These are phyloP conservation scores for Trachurus trachurus DNA, from an alignment of 2,797 vertebrate genomes.

Conservation along the genomic window DNA sequence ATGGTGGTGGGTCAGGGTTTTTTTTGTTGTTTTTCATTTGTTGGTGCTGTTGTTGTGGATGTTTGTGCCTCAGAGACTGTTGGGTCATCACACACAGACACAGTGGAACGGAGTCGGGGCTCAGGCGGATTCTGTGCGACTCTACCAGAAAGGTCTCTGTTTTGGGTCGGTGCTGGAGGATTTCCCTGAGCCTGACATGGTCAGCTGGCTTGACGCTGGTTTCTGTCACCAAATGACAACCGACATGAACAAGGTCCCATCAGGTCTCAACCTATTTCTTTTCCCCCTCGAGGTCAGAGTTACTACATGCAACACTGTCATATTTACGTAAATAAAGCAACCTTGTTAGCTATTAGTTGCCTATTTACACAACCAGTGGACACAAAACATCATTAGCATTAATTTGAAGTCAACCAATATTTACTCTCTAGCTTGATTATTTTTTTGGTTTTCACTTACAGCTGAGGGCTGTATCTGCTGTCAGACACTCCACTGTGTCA, in stretches of 20 bases:
- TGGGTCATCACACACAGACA: constrained; percentile 26
- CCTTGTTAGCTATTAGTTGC: not conserved
- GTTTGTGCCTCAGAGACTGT: constrained; percentile 29
- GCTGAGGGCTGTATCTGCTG: not conserved
- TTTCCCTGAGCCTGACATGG: constrained; percentile 1
- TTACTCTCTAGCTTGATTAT: not conserved
- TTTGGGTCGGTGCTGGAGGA: constrained; percentile 10
- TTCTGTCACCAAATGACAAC: constrained; percentile 5
- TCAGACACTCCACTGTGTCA: not conserved
- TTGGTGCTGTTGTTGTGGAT: constrained; percentile 38
- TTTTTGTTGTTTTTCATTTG: constrained; percentile 29
- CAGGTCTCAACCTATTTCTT: not conserved
- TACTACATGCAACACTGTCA: not conserved
- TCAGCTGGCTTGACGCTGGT: not conserved
- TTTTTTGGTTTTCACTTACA: not conserved
- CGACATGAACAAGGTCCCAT: not conserved
- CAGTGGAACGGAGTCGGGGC: constrained; percentile 19
- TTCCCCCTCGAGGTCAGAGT: not conserved
- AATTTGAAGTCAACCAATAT: not conserved
- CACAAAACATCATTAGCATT: not conserved
- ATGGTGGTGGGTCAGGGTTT: constrained; percentile 35
- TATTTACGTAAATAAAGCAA: not conserved
- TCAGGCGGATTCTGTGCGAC: constrained; percentile 12
- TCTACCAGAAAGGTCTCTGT: constrained; percentile 21
- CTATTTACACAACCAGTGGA: not conserved